Percentiles rank a stretch among this genome's conserved stretches.
Conservation (phyloP, 2,113 vertebrate genomes). For the Rhineura floridana region DNA sequence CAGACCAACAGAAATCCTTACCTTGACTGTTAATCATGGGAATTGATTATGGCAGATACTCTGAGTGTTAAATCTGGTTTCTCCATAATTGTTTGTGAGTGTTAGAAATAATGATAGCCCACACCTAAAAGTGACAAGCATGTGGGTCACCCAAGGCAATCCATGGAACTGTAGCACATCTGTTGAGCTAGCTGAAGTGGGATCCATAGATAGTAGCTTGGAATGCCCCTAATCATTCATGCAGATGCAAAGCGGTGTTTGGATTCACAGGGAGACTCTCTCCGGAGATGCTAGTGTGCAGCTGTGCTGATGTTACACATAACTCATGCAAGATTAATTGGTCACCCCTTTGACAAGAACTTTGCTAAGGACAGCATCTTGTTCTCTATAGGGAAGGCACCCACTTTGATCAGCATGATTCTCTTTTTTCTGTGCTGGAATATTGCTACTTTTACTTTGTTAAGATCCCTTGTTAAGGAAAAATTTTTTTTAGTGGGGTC, state of each 20-base stretch:
- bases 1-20: not conserved
- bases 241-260: not conserved
- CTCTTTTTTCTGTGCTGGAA: not conserved
- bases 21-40: not conserved
- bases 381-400: not conserved
- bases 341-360: not conserved
- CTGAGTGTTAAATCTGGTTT: not conserved
- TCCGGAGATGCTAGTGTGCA: not conserved
- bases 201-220: not conserved
- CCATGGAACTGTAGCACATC: not conserved
- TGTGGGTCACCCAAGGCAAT: not conserved
- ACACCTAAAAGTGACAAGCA: not conserved
- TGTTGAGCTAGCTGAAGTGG: not conserved
- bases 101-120: not conserved
- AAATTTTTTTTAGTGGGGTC: not conserved
- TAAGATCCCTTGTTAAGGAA: not conserved
- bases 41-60: no score
- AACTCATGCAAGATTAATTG: not conserved
- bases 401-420: not conserved
- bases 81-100: not conserved
- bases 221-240: conserved; percentile 7
- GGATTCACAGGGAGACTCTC: not conserved
- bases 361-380: conserved; percentile 9
- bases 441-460: not conserved
- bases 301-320: not conserved